A percentile compares a stretch with the other conserved stretches of the same genome.
These are phyloP conservation scores for Halichoerus grypus DNA, from an alignment of 2,113 vertebrate species.

Conservation along the genomic window DNA sequence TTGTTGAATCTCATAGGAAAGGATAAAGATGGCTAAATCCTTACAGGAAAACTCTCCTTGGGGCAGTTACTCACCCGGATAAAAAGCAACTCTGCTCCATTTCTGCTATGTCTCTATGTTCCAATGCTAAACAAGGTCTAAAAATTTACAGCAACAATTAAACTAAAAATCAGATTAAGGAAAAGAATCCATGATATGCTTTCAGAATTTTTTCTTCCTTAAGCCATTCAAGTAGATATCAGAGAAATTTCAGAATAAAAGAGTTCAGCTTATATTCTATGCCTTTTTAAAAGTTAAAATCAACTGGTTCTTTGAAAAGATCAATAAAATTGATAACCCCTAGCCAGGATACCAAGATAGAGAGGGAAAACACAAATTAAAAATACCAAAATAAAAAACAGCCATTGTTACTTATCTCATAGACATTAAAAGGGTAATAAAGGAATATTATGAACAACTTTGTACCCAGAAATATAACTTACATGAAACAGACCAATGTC, in stretches of 20 bases:
- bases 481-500: background rate
- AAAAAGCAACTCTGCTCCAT: background rate
- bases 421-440: background rate
- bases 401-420: background rate
- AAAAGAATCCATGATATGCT: background rate
- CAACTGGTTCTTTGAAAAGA: background rate
- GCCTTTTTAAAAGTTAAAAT: background rate
- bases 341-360: background rate
- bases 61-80: background rate
- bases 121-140: background rate
- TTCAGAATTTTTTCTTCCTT: slow-evolving; percentile 14
- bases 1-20: background rate
- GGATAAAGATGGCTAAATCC: background rate
- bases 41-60: background rate
- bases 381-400: background rate
- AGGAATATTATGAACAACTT: background rate
- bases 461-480: background rate
- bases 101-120: background rate
- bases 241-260: background rate
- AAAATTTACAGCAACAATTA: background rate
- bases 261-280: slow-evolving; percentile 23
- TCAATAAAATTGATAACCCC: background rate
- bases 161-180: background rate
- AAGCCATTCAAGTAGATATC: background rate
- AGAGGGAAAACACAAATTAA: slow-evolving; percentile 3